Percentiles rank a stretch among this genome's conserved stretches.
Evolutionary conservation across 2,113 vertebrate species (phyloP).

Genomic region (Ptilorrhoa leucosticta): DNA sequence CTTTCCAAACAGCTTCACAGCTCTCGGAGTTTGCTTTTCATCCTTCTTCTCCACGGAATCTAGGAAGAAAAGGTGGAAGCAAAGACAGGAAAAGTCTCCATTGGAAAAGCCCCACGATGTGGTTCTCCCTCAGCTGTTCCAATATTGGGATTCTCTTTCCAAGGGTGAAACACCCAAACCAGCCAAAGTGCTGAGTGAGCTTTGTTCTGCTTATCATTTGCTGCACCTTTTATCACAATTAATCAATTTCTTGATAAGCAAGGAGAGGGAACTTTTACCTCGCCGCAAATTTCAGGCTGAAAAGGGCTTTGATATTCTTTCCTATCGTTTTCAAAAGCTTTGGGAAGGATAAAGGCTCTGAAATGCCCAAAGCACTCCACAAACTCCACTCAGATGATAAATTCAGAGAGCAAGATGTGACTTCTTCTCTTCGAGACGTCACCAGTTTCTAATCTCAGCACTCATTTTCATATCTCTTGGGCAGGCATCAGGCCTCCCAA

Average conservation of each 20-base stretch:
- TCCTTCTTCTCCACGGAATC: not conserved
- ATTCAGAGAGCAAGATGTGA: not conserved
- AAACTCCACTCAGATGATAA: not conserved
- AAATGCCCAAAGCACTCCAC: not conserved
- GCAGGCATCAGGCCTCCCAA: no score
- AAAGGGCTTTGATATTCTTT: not conserved
- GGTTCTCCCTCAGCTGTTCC: not conserved
- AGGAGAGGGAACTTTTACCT: not conserved
- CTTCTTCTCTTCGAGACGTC: not conserved
- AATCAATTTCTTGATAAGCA: not conserved
- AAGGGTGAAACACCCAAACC: fast-evolving
- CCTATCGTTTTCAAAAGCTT: not conserved
- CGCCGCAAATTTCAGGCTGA: fast-evolving
- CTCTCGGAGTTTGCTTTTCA: not conserved
- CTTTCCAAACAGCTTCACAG: not conserved
- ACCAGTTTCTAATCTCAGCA: not conserved
- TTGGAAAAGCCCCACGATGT: fast-evolving
- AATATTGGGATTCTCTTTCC: not conserved
- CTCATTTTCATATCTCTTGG: not conserved
- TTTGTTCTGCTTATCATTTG: not conserved
- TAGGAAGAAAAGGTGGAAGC: not conserved
- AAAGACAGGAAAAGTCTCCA: fast-evolving
- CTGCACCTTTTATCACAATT: not conserved
- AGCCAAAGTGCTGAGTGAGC: not conserved
- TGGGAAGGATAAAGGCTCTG: not conserved